Base-by-base conservation (phyloP, 2,113 vertebrate genomes). In the Fregata magnificens region DNA sequence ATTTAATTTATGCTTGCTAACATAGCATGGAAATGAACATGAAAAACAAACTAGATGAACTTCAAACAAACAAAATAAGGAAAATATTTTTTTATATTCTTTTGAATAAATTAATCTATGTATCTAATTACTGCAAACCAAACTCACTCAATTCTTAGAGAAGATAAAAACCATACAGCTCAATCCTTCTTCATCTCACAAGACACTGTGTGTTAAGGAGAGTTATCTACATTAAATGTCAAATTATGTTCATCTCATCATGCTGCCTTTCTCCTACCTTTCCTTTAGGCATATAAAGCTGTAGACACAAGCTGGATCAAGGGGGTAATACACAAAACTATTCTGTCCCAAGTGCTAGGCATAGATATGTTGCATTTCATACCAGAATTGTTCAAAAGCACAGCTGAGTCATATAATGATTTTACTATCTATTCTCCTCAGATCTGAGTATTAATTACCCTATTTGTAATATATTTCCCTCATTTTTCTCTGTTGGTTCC, bases 71-170 rank as follows among this genome's bases (percentile, higher is more conserved):
- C 7, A 38, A 63, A 69, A 31, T 6, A 65, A 36, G 22, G 9
- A 59, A 42, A 82, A 36, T 20, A 5, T 6, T 32, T 82, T 85
- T 20, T 9, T 34, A 6, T 36, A 47, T 32, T 52, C 38, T 93
- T 94, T 96, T 45, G 53, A 88, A 91, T 90, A 85, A 86, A 55
- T 88, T 88, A 78, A 90, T 90, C 38, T 86, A 70, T 78, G 67
- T 88, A 91, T 93, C 88, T 91, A 90, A 86, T 92, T 81, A 67
- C 18, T 94, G 38, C 16, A 70, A 73, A 45, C 3, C 3, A 73
- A 63, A 61, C 18, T 63, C 8, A 28, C 10, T 50, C 1, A 1
- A 19, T 73, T 70, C 6, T 15, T 73, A 36, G 6, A 47, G 50
- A 85, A 79, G 10, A 56, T 19, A 49, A 62, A 86, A 78, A 5